Evolutionary conservation across 2,113 vertebrate species (phyloP), one percentile per base, ranked within the genome.

Genomic region (Gymnarchus niloticus): DNA sequence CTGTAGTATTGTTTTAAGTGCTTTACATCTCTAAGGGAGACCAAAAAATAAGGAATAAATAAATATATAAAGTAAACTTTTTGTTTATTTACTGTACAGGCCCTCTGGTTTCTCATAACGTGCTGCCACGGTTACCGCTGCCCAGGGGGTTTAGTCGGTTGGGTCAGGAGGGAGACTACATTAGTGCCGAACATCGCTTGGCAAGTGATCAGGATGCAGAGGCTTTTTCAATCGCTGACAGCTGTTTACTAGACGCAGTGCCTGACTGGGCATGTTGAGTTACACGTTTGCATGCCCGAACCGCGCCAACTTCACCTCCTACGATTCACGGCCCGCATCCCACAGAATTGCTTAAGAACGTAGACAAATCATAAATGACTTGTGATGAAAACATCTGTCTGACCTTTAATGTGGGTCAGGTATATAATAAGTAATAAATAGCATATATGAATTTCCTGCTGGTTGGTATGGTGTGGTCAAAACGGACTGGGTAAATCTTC

Each of bases 401-500:
- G 83, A n/a, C 23, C 1, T 51, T 51, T 80, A 10, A 51, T 73
- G 28, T 69, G 65, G 14, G 56, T 49, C 49, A 46, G n/a, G 21
- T 48, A 52, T 73, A 41, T 73, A 41, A 73, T 41, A 57, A 56
- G 19, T 48, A 3, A 49, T 44, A 81, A n/a, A 44, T 57, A 3
- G 41, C 8, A 12, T 9, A 82, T 28, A 54, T 33, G 37, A 14
- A 7, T 21, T n/a, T n/a, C 7, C 37, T 23, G 49, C 17, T 12
- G n/a, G 51, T 52, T 52, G 37, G 82, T 25, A 51, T 41, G 37
- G 23, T 61, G 65, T 49, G 65, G 52, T 59, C 49, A 44, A 28
- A 28, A 59, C 14, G 28, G 46, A 84, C 84, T 76, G 49, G 41
- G 86, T 90, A 89, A 92, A 92, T 90, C 90, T 89, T 90, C 87